A percentile compares a stretch with the other conserved stretches of the same genome.
Conservation (phyloP, 1,140 invertebrate species). For the Drosophila repleta region DNA sequence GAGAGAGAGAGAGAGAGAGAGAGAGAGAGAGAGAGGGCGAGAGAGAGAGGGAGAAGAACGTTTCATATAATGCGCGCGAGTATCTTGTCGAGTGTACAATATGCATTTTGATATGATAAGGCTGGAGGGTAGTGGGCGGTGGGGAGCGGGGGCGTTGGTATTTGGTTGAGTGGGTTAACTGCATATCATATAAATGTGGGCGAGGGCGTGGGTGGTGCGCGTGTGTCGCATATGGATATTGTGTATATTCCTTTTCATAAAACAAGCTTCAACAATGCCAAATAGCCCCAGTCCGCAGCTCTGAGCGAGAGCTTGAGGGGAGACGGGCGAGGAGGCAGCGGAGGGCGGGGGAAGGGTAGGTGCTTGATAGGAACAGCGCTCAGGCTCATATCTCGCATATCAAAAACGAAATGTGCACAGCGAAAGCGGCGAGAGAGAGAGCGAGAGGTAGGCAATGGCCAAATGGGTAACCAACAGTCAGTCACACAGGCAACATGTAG, state of each 20-base stretch:
- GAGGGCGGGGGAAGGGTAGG: not conserved
- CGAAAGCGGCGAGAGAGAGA: constrained; percentile 17
- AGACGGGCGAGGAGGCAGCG: not conserved
- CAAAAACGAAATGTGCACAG: constrained; percentile 29
- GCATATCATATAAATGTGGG: constrained; percentile 39
- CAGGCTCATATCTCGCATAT: constrained; percentile 42
- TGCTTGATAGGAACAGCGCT: constrained; percentile 33
- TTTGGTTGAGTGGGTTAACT: constrained; percentile 20
- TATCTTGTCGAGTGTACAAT: constrained; percentile 68
- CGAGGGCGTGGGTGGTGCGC: constrained; percentile 1
- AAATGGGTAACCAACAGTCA: constrained; percentile 74
- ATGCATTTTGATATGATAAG: constrained; percentile 71
- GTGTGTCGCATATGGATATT: constrained; percentile 54
- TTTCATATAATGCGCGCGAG: constrained; percentile 62
- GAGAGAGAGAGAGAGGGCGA: constrained; percentile 24
- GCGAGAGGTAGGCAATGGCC: constrained; percentile 41
- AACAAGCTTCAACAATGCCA: constrained; percentile 55
- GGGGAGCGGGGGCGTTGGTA: not conserved
- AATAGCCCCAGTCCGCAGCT: constrained; percentile 44
- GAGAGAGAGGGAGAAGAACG: constrained; percentile 26
- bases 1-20: too few relatives aligned
- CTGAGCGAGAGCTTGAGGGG: not conserved
- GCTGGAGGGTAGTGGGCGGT: constrained; percentile 27
- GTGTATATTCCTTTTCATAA: constrained; percentile 58
- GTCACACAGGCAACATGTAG: constrained; percentile 45